Evolutionary conservation across 2,888 invertebrate genomes (phyloP).

Genomic region (Notodonta ziczac): DNA sequence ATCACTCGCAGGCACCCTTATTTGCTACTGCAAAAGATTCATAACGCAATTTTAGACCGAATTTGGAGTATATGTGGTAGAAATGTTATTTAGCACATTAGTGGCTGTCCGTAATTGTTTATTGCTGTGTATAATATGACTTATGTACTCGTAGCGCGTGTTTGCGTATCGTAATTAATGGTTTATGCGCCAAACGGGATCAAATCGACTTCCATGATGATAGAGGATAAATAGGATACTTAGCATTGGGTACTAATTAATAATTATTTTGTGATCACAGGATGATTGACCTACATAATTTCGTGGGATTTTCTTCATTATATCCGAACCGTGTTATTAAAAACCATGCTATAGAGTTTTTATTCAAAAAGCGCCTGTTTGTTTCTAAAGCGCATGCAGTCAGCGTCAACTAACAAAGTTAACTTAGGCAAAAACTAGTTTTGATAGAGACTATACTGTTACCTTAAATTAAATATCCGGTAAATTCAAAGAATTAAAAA

Average conservation of each 20-base stretch:
- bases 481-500: no score
- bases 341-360: no score
- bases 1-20: conserved; percentile 12
- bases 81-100: conserved; percentile 33
- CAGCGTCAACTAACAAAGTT: no score
- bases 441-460: no score
- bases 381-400: no score
- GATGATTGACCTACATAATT: no score
- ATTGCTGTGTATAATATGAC: conserved; percentile 12
- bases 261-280: no score
- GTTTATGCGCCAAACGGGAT: not conserved
- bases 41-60: not conserved
- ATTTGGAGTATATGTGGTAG: conserved; percentile 14
- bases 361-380: no score
- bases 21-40: not conserved
- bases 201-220: conserved; percentile 1
- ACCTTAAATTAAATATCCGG: no score
- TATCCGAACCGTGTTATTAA: no score
- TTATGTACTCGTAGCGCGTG: not conserved
- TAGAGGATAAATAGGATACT: not conserved
- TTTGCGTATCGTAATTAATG: conserved; percentile 1
- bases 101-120: conserved; percentile 30
- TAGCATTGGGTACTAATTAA: not conserved
- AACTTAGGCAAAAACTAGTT: no score
- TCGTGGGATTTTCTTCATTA: no score